phyloP scores from a whole-genome alignment of 2,113 vertebrate genomes.

The Atherinomorus stipes region DNA sequence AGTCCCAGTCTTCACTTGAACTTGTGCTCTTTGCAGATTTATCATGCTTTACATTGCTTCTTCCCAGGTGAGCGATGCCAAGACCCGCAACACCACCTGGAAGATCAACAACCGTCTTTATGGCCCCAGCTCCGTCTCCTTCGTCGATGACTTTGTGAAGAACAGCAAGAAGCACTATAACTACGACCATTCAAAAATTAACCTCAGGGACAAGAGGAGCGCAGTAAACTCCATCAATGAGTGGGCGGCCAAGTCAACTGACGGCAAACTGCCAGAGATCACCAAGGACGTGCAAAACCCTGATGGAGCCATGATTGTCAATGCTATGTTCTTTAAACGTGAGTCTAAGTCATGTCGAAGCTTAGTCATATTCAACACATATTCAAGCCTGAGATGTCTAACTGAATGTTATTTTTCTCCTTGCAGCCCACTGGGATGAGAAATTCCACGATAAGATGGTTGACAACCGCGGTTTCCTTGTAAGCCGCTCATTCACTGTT shows the following conservation, averaged over 20 bases:
- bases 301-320: slow-evolving; percentile 94
- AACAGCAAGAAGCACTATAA: slow-evolving; percentile 98
- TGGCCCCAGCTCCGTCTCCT: slow-evolving; percentile 92
- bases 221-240: slow-evolving; percentile 96
- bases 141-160: slow-evolving; percentile 91
- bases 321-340: slow-evolving; percentile 99
- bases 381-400: not conserved
- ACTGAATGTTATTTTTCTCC: not conserved
- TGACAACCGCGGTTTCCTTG: slow-evolving; percentile 93
- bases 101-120: slow-evolving; percentile 95
- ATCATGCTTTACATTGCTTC: not conserved
- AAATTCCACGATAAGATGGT: slow-evolving; percentile 97
- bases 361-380: not conserved
- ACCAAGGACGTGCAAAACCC: slow-evolving; percentile 94
- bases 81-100: slow-evolving; percentile 94
- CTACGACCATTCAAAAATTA: slow-evolving; percentile 95
- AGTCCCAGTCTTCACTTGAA: not conserved
- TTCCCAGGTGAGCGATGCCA: slow-evolving; percentile 85
- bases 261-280: slow-evolving; percentile 92
- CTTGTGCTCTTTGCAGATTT: not conserved
- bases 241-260: slow-evolving; percentile 93
- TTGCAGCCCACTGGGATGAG: slow-evolving; percentile 95
- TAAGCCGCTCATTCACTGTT: slow-evolving; percentile 90
- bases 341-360: slow-evolving; percentile 71
- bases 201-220: slow-evolving; percentile 95